Evolutionary conservation across 2,888 invertebrate species (phyloP), one percentile per base, ranked within the genome.

Genomic region (Philereme vetulata): DNA sequence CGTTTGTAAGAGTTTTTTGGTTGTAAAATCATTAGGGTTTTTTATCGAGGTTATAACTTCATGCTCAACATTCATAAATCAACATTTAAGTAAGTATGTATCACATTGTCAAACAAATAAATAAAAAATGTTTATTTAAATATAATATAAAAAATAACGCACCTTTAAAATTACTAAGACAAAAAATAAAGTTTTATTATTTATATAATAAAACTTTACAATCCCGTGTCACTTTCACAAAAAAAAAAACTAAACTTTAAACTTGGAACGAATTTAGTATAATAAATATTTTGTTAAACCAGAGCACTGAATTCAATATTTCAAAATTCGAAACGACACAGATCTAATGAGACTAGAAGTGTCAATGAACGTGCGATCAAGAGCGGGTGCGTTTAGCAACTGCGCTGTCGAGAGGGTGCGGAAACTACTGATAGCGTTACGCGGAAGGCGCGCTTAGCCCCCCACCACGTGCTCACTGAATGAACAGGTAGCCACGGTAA

Each of bases 351-450:
- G 75, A 81, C 83, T 86, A 84, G 88, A 89, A 77, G 84, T 86
- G 88, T 81, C 89, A 90, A 66, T 56, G 78, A 78, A 87, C 91
- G 91, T 90, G 90, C 87, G 88, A 81, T 80, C 85, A 81, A 82
- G 79, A 82, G 85, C 89, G 85, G 90, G 88, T 90, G 89, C 90
- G 87, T 86, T 92, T 89, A 81, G 87, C 88, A 89, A 92, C 91
- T 92, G 90, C 83, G 82, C 81, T 75, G 74, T 81, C 78, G 81
- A 81, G 84, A 85, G 91, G 91, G 90, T 91, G 91, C 90, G 85
- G 89, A 89, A 88, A 88, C 90, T 88, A 86, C 90, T 90, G 91
- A 91, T 89, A 88, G 88, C 82, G 82, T 89, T 90, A 92, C 90
- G 88, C 91, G 90, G 91, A 90, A 91, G 90, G 85, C 77, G 75